Evolutionary conservation across 1,140 invertebrate genomes (phyloP).

Genomic region (Neodiprion virginianus): DNA sequence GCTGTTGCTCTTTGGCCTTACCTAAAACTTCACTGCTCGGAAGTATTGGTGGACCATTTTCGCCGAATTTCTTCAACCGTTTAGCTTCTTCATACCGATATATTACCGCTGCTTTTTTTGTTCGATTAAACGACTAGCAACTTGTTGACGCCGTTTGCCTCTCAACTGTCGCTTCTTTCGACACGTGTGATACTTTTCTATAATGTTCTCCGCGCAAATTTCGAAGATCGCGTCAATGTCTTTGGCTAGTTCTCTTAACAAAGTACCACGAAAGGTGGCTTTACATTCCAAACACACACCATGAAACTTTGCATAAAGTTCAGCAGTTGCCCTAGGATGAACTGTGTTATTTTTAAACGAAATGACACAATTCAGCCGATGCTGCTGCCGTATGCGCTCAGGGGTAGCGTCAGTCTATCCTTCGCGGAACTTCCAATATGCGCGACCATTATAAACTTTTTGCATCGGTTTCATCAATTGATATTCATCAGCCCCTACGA

Average conservation of each 20-base stretch:
- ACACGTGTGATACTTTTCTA: not conserved
- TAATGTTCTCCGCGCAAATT: slow-evolving; percentile 12
- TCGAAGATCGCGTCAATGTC: not conserved
- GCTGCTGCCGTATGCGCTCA: slow-evolving; percentile 15
- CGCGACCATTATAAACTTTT: slow-evolving; percentile 16
- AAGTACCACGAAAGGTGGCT: slow-evolving; percentile 9
- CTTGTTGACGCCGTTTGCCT: not conserved
- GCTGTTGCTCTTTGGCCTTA: slow-evolving; percentile 27
- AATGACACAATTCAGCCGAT: slow-evolving; percentile 22
- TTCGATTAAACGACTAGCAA: slow-evolving; percentile 18
- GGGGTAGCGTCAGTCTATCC: slow-evolving; percentile 20
- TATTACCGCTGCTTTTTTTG: slow-evolving; percentile 16
- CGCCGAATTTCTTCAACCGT: slow-evolving; percentile 19
- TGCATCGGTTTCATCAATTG: slow-evolving; percentile 9
- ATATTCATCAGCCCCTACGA: slow-evolving; percentile 3
- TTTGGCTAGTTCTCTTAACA: slow-evolving; percentile 9
- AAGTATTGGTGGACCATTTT: slow-evolving; percentile 17
- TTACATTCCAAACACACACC: slow-evolving; percentile 16
- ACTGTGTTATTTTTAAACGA: slow-evolving; percentile 24
- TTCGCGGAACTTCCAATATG: slow-evolving; percentile 19
- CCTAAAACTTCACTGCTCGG: slow-evolving; percentile 16
- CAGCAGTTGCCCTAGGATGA: slow-evolving; percentile 9
- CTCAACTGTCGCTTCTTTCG: slow-evolving; percentile 20
- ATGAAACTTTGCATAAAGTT: not conserved
- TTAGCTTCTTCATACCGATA: slow-evolving; percentile 23